A percentile compares a stretch with the other conserved stretches of the same genome.
phyloP scores from a whole-genome alignment of 2,113 vertebrate species.

The Eurystomus gularis region DNA sequence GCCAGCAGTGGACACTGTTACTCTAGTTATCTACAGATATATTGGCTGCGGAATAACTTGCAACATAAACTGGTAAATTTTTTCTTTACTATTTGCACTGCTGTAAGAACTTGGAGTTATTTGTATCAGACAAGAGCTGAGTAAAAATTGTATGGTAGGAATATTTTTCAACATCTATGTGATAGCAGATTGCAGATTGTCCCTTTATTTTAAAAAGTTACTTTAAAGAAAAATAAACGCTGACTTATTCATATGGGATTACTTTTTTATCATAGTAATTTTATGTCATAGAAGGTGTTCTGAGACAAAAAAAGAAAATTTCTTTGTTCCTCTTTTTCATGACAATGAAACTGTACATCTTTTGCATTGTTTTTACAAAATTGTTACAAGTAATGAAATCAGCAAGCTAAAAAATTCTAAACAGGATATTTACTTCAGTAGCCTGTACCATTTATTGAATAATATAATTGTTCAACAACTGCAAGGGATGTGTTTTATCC shows the following conservation, averaged over 20 bases:
- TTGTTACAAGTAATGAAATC: neutral
- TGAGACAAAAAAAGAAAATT: neutral
- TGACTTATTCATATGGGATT: neutral
- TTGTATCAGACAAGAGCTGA: neutral
- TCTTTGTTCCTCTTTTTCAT: neutral
- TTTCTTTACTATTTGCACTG: neutral
- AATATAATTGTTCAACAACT: neutral
- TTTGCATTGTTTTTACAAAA: neutral
- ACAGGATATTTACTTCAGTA: neutral
- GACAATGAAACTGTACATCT: neutral
- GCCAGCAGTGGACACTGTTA: conserved; percentile 85
- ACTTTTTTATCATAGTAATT: neutral
- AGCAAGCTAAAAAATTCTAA: neutral
- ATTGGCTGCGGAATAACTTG: neutral
- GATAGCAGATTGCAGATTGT: neutral
- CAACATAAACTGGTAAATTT: neutral
- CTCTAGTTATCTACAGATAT: conserved; percentile 68
- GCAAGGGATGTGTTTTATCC: neutral
- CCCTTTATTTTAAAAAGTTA: neutral
- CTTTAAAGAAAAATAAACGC: neutral
- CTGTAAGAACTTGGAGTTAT: neutral
- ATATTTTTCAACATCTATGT: neutral
- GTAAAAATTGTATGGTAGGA: neutral
- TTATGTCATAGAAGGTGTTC: neutral
- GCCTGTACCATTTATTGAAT: neutral